Base-by-base conservation (phyloP, 2,888 invertebrate species). In the Eupithecia subfuscata region DNA sequence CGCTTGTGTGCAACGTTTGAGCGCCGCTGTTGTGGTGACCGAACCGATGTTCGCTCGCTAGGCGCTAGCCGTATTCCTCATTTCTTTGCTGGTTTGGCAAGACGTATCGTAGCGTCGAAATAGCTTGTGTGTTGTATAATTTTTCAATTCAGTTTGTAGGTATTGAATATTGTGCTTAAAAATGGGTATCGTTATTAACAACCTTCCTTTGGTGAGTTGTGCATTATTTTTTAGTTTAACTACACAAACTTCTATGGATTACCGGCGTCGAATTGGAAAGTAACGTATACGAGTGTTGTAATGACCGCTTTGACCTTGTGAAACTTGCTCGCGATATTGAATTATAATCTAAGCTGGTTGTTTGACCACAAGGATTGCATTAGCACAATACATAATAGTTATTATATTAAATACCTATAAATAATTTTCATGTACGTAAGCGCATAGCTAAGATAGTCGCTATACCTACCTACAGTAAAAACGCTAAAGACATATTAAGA, bases 301-400 rank as follows among this genome's bases (percentile, higher is more conserved):
- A 93, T 95, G 94, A 94, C 95, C 95, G 94, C 90, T 94, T 94
- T 94, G 94, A 94, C 95, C 94, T 95, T 95, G 95, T 94, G 92
- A 88, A 93, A 94, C 94, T 92, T 87, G 92, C 91, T 90, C 88
- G 91, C 92, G 91, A 92, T 94, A 92, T 89, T 91, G 87, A 89
- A 91, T 73, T 71, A 77, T 75, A 75, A 68, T 70, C 64, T 87
- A 88, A 87, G 87, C 89, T 86, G 86, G 86, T 84, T 84, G 84
- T 86, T 86, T 83, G 82, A 83, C 81, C 87, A 84, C 84, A 85
- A 86, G 84, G 84, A 88, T 86, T 86, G 87, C 86, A 87, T 82
- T 83, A 80, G 71, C 78, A 74, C 69, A 73, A 37, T 67, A 40
- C 40, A 40, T n/a, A 40, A 22, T n/a, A 60, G 60, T 60, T 60